These are phyloP conservation scores for Liparis tanakae DNA, from an alignment of 2,797 vertebrate genomes.

Conservation along the genomic window DNA sequence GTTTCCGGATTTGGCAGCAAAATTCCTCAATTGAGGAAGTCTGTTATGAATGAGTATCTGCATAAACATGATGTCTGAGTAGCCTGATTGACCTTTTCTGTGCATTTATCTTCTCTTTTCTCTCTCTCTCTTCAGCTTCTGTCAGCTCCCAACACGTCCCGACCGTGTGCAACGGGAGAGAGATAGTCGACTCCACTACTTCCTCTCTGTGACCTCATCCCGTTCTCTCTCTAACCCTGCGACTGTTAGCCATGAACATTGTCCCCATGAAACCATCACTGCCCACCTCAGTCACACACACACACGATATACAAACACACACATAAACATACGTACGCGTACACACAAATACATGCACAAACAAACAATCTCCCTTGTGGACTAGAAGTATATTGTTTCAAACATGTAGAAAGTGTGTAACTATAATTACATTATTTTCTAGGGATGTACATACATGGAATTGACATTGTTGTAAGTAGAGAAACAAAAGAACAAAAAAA, in stretches of 20 bases:
- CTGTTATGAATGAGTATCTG: background rate
- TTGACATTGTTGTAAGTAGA: conserved; percentile 90
- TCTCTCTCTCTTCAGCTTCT: conserved; percentile 84
- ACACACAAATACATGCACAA: conserved; percentile 36
- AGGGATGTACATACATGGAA: conserved; percentile 93
- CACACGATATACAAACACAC: conserved; percentile 22
- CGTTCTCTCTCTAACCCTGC: conserved; percentile 76
- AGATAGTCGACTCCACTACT: conserved; percentile 98
- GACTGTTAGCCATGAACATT: conserved; percentile 92
- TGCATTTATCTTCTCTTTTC: conserved; percentile 47
- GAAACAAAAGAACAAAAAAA: conserved; percentile 86
- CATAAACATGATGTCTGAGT: background rate
- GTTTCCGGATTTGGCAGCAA: background rate
- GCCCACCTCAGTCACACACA: conserved; percentile 26
- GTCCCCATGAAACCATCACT: conserved; percentile 72
- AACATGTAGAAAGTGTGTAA: conserved; percentile 95
- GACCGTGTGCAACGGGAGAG: conserved; percentile 95
- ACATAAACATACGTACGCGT: conserved; percentile 12
- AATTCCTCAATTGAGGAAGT: background rate
- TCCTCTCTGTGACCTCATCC: conserved; percentile 93
- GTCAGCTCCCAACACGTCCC: conserved; percentile 92
- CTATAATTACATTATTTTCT: conserved; percentile 99
- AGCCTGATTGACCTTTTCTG: conserved; percentile 6
- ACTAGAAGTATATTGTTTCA: conserved; percentile 83
- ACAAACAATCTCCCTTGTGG: conserved; percentile 63